phyloP scores from a whole-genome alignment of 2,797 vertebrate genomes.

The Cryptoprocta ferox region DNA sequence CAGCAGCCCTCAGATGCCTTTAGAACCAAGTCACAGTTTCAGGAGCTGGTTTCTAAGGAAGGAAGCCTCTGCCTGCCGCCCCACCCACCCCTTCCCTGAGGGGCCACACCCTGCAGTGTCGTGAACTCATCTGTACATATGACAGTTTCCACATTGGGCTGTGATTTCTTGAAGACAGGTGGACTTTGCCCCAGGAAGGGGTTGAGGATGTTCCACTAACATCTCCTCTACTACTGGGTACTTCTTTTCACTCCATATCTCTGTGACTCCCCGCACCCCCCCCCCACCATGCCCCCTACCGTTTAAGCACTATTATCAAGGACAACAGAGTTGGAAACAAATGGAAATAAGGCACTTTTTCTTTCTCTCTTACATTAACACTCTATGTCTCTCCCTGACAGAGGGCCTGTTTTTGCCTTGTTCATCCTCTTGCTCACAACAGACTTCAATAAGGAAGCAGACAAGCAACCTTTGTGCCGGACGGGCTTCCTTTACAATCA shows the following conservation, averaged over 20 bases:
- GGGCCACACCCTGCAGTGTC: not conserved
- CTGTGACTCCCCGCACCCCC: not conserved
- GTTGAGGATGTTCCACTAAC: no score
- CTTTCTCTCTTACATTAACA: not conserved
- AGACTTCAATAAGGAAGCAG: not conserved
- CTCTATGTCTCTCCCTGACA: rapidly evolving
- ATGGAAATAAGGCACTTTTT: not conserved
- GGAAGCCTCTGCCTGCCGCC: not conserved
- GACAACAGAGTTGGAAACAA: not conserved
- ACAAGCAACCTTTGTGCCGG: not conserved
- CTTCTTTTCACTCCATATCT: not conserved
- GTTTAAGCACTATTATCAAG: not conserved
- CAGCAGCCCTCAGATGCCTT: not conserved
- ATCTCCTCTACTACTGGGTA: not conserved
- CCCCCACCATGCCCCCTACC: not conserved
- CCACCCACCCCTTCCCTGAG: not conserved
- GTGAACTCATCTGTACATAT: not conserved
- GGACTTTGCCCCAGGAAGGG: not conserved
- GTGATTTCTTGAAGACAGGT: not conserved
- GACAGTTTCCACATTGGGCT: not conserved
- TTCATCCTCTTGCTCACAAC: not conserved
- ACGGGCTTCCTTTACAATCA: not conserved
- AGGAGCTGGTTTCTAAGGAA: not conserved
- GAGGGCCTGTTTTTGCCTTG: not conserved
- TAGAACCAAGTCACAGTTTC: not conserved